Evolutionary conservation across 2,888 invertebrate species (phyloP), one percentile per base, ranked within the genome.

Genomic region (Epirrhoe tristata): DNA sequence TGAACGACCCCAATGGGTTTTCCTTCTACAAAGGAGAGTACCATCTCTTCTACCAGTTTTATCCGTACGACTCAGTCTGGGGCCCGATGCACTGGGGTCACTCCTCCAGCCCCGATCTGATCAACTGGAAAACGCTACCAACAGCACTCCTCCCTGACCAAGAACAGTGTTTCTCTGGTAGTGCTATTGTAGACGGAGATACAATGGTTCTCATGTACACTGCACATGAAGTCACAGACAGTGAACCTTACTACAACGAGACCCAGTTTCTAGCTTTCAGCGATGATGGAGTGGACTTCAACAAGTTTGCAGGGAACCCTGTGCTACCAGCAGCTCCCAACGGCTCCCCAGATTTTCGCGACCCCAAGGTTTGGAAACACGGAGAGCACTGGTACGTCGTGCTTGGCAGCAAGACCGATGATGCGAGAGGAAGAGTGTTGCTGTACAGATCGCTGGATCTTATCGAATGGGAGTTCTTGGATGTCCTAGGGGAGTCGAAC

Each of bases 1-100:
- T 94, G 79, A 95, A 94, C 73, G 94, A 95, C 65, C 94, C 95
- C 0, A 94, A 95, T 67, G 94, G 95, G 6, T 92, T 95, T 75
- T 89, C 93, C 0, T 93, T 82, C 73, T 91, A 87, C 77, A 88
- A 91, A 52, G 94, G 93, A 14, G 84, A 91, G 72, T 95, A 90
- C 67, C 94, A 95, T 71, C 77, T 94, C 0, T 94, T 94, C 78
- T 94, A 91, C 72, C 95, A 95, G 75, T 93, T 87, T 70, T 91
- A 94, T 70, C 94, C 94, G 0, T 89, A 92, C 62, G 88, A 86
- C 39, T 85, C 89, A 24, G 74, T 79, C 0, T 92, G 90, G 91
- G 93, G 93, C 0, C 90, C 93, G 0, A 94, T 94, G 90, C 93
- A 94, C 66, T 95, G 94, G 94, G 94, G 94, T 0, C 94, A 94